Evolutionary conservation across 1,140 invertebrate genomes (phyloP).

Genomic region (Sycobia sp.): DNA sequence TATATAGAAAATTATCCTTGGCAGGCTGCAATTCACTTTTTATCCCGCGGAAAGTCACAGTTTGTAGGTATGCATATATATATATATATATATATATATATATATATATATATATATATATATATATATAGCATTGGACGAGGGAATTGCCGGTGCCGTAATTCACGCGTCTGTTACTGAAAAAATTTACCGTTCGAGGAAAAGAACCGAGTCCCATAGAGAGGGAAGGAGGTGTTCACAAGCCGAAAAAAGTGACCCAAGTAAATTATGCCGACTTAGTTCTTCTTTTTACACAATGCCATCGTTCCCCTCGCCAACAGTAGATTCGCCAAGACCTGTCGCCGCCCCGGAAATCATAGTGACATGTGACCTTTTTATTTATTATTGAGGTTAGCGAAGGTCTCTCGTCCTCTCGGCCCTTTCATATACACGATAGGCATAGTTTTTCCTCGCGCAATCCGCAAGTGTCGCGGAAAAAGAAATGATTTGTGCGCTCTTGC

Average conservation of each 20-base stretch:
- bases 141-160: neutral
- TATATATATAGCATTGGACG: too few relatives aligned
- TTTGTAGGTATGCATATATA: too few relatives aligned
- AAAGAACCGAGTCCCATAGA: neutral
- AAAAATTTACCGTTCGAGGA: slow-evolving; percentile 6
- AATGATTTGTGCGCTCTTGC: too few relatives aligned
- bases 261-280: slow-evolving; percentile 17
- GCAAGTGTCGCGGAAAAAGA: too few relatives aligned
- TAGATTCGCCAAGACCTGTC: too few relatives aligned
- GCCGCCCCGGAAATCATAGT: too few relatives aligned
- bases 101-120: neutral
- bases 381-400: neutral
- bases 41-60: slow-evolving; percentile 6
- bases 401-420: too few relatives aligned
- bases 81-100: too few relatives aligned
- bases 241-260: slow-evolving; percentile 9
- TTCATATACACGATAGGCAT: neutral
- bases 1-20: slow-evolving; percentile 11
- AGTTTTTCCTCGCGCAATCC: too few relatives aligned
- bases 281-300: neutral
- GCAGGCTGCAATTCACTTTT: slow-evolving; percentile 1
- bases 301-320: neutral
- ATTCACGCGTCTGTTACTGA: slow-evolving; percentile 10
- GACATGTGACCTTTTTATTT: too few relatives aligned
- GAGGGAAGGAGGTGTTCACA: too few relatives aligned